Evolutionary conservation across 2,888 invertebrate species (phyloP).

Genomic region (Digitonthophagus gazella): DNA sequence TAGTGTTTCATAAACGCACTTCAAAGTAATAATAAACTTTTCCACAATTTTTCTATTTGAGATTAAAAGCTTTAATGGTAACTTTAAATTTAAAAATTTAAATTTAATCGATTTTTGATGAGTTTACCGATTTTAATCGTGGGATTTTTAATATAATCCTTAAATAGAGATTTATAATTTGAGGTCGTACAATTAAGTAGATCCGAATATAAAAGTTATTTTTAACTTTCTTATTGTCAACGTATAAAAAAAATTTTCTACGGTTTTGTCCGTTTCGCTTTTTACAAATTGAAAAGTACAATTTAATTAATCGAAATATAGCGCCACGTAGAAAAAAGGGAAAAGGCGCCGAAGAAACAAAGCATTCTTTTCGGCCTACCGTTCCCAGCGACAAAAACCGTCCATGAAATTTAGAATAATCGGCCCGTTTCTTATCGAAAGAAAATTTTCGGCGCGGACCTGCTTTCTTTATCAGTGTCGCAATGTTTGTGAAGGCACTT

Average conservation of each 20-base stretch:
- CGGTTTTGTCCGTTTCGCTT: neutral
- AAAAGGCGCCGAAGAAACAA: neutral
- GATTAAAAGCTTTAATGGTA: no score
- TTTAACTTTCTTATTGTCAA: neutral
- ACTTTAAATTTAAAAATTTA: no score
- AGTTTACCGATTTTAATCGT: no score
- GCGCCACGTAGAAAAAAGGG: neutral
- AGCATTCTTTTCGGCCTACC: neutral
- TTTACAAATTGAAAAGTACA: neutral
- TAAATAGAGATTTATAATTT: no score
- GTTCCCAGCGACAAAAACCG: neutral
- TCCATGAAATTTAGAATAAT: neutral
- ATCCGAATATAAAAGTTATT: no score
- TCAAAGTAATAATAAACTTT: no score
- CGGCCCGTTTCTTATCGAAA: neutral
- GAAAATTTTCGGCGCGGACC: neutral
- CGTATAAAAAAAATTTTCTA: neutral
- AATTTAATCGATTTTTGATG: no score
- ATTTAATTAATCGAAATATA: neutral
- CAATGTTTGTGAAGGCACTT: neutral
- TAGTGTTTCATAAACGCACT: no score
- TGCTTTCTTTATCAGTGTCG: neutral
- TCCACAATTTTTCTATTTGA: no score
- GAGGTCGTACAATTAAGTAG: no score
- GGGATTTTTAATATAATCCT: no score